Conservation (phyloP, 1,140 invertebrate species). For the Pseudomyrmex concolor region DNA sequence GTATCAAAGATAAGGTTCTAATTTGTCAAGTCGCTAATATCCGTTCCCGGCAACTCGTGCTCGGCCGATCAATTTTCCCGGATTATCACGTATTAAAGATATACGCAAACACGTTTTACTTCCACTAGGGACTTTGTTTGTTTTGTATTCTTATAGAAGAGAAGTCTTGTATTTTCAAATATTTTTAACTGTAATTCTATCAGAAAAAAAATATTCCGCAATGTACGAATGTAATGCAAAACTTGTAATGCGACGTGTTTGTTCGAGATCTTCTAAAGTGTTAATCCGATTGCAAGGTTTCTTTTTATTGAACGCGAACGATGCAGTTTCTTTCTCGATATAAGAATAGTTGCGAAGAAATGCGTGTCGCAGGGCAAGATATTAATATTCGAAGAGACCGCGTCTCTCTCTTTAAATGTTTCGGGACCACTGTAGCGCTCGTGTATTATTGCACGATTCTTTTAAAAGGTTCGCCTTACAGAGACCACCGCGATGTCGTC, state of each 20-base stretch:
- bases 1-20: background rate
- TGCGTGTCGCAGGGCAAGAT: constrained; percentile 5
- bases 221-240: background rate
- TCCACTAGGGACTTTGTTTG: too few relatives aligned
- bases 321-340: background rate
- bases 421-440: constrained; percentile 70
- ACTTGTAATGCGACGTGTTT: background rate
- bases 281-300: background rate
- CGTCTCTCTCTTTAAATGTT: constrained; percentile 57
- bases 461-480: constrained; percentile 65
- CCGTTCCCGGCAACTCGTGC: background rate
- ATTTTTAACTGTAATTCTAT: background rate
- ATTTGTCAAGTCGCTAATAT: background rate
- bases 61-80: constrained; percentile 13
- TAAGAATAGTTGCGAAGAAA: background rate
- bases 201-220: background rate
- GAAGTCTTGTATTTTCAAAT: too few relatives aligned
- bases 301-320: background rate
- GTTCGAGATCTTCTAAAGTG: background rate
- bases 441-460: constrained; percentile 62
- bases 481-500: constrained; percentile 69
- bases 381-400: constrained; percentile 61
- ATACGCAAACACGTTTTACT: background rate
- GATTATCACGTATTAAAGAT: constrained; percentile 7
- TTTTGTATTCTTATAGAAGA: too few relatives aligned